Percentiles rank a stretch among this genome's conserved stretches.
phyloP scores from a whole-genome alignment of 2,797 vertebrate genomes.

The Nothura maculosa region DNA sequence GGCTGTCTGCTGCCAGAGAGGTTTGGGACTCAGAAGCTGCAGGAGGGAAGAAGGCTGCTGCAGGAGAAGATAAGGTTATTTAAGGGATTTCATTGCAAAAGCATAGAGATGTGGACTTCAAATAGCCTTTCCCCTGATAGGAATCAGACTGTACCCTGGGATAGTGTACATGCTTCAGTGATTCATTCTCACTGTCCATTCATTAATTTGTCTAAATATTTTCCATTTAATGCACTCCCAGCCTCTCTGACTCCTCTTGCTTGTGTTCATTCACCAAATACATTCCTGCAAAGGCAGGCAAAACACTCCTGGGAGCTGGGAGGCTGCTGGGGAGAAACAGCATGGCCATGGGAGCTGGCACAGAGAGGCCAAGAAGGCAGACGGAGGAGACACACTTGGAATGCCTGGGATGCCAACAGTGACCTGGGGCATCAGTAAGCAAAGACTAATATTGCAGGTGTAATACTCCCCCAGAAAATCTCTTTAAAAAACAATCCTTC shows the following conservation, averaged over 20 bases:
- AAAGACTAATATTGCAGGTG: not conserved
- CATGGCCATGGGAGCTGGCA: accelerated
- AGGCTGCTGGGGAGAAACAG: not conserved
- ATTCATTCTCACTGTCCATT: not conserved
- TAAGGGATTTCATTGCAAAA: not conserved
- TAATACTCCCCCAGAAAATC: not conserved
- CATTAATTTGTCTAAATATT: constrained; percentile 9
- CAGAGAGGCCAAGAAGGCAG: not conserved
- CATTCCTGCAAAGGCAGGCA: not conserved
- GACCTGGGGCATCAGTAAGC: not conserved
- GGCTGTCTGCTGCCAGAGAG: not conserved
- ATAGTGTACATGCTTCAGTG: not conserved
- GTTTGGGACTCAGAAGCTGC: accelerated
- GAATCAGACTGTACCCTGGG: not conserved
- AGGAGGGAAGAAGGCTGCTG: not conserved
- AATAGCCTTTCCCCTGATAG: not conserved
- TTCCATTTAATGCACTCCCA: not conserved
- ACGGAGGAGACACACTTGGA: not conserved
- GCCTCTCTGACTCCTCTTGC: accelerated
- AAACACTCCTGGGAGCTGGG: accelerated
- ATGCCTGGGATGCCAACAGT: not conserved
- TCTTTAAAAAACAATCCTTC: accelerated
- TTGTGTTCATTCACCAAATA: not conserved
- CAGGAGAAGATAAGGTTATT: not conserved
- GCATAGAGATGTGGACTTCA: not conserved